phyloP scores from a whole-genome alignment of 2,888 invertebrate genomes.

The Drymonia ruficornis region DNA sequence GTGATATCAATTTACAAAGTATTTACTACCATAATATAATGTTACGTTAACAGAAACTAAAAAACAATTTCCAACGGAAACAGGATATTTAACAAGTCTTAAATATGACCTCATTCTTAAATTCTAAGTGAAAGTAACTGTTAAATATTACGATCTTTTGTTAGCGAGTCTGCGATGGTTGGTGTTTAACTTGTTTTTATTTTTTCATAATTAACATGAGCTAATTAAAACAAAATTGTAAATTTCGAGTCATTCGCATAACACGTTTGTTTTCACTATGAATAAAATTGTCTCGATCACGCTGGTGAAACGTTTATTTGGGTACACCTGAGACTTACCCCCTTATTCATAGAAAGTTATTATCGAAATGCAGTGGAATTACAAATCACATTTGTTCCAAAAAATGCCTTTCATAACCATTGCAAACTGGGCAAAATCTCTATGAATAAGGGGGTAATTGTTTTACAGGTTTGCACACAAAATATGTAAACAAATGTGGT shows the following conservation, averaged over 20 bases:
- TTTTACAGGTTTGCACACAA: neutral
- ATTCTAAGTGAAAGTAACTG: slow-evolving; percentile 4
- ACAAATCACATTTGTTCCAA: too few relatives aligned
- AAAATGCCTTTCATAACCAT: too few relatives aligned
- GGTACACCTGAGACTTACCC: too few relatives aligned
- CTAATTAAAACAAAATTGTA: neutral
- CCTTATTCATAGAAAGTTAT: too few relatives aligned
- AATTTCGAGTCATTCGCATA: slow-evolving; percentile 1
- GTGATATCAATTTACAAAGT: too few relatives aligned
- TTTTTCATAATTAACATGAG: neutral
- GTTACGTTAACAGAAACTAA: neutral
- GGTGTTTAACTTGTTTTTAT: neutral
- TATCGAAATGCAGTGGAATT: too few relatives aligned
- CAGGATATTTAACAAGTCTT: neutral
- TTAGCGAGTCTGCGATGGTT: neutral
- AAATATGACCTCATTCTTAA: neutral
- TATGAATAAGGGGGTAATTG: too few relatives aligned
- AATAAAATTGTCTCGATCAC: neutral
- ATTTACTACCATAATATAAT: too few relatives aligned
- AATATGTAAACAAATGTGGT: too few relatives aligned
- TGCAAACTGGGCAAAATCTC: too few relatives aligned
- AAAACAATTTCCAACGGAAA: neutral
- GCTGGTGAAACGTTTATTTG: neutral
- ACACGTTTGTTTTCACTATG: neutral
- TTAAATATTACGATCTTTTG: neutral